phyloP scores from a whole-genome alignment of 2,113 vertebrate genomes.

The Patagioenas fasciata region DNA sequence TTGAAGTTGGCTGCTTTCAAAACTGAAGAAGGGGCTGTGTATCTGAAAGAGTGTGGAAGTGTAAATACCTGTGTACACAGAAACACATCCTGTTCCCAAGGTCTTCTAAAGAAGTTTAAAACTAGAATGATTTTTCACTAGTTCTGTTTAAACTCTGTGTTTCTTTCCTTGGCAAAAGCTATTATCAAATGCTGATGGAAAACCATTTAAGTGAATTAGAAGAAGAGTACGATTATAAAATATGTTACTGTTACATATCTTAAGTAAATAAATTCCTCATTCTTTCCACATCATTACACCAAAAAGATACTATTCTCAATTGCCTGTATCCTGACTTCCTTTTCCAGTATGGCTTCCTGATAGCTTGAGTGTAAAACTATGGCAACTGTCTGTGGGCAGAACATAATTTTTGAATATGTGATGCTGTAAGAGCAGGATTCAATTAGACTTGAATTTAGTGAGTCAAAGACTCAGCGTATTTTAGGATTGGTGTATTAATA shows the following conservation, averaged over 20 bases:
- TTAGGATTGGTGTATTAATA: not conserved
- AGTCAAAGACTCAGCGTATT: not conserved
- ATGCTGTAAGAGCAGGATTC: not conserved
- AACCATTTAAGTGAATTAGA: not conserved
- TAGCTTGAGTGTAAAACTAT: not conserved
- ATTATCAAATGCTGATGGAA: not conserved
- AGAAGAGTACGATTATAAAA: not conserved
- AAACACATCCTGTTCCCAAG: not conserved
- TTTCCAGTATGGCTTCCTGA: not conserved
- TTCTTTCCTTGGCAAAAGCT: not conserved
- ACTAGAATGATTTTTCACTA: not conserved
- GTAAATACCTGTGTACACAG: not conserved
- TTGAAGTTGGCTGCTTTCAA: not conserved
- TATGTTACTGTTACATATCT: not conserved
- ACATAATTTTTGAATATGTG: not conserved
- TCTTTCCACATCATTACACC: not conserved
- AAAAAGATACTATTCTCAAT: not conserved
- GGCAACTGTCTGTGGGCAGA: not conserved
- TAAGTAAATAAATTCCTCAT: not conserved
- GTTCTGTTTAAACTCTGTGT: not conserved
- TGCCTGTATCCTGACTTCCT: not conserved
- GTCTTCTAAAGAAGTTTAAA: not conserved
- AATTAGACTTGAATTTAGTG: not conserved
- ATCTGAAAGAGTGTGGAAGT: not conserved
- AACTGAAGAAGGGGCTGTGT: not conserved